Base-by-base conservation (phyloP, 2,797 vertebrate species). In the Notoglanidium macrostoma region DNA sequence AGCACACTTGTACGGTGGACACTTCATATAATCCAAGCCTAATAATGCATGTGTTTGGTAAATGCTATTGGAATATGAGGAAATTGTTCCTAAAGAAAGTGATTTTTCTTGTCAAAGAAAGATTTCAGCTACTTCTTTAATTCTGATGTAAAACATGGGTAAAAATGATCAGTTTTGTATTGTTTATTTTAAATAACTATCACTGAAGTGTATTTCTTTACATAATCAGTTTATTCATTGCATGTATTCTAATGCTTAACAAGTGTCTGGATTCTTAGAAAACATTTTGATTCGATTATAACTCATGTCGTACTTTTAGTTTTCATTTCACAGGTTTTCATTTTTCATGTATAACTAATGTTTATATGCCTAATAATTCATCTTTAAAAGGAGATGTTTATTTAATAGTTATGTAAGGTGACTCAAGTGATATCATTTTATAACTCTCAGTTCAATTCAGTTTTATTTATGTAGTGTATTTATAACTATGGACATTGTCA, bases 11-110 rank as follows among this genome's bases (percentile, higher is more conserved):
- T n/a, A 74, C n/a, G 26, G 40, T 5, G 5, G 23, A 51, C 26
- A n/a, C 49, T 54, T 6, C 15, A 32, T 15, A 46, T 51, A 76
- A 51, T 29, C 26, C 26, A n/a, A n/a, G 8, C 73, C 26, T 51
- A 76, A 72, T 72, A 68, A 68, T 65, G n/a, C 29, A 32, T 67
- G 65, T 68, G 19, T 68, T 68, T 68, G 65, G 65, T 68, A 68
- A 68, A 73, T 46, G 70, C 2, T 10, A 1, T 40, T 10, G 19
- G 70, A 73, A 73, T 44, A 44, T 72, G 19, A 72, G 19, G 7
- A 17, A 1, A 11, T 17, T 72, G 68, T 72, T 44, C 35, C 14
- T 72, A 65, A 35, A 35, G 12, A 68, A 32, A 32, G 61, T 1
- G 4, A 68, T 35, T 19, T 32, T 19, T 40, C 67, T 32, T 32